phyloP scores from a whole-genome alignment of 2,113 vertebrate species.

The Bolborhynchus lineola region DNA sequence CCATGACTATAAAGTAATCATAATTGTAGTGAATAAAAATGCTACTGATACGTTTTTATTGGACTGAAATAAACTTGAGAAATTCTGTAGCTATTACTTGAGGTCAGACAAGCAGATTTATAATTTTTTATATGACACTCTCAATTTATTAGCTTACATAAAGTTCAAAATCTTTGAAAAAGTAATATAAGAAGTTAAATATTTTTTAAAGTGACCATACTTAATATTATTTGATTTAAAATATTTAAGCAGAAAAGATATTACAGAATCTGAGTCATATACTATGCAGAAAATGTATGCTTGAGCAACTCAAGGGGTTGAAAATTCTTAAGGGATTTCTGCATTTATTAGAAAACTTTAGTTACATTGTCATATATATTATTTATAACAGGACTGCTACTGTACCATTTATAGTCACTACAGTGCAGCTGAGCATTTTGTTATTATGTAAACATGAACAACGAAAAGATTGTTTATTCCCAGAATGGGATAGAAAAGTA shows the following conservation, averaged over 20 bases:
- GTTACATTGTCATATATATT: slow-evolving; percentile 19
- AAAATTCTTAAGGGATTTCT: not conserved
- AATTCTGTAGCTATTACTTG: not conserved
- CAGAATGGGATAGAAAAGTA: not conserved
- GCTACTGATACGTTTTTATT: not conserved
- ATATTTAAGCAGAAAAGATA: slow-evolving; percentile 4
- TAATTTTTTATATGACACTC: not conserved
- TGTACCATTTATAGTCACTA: not conserved
- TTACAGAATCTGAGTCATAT: not conserved
- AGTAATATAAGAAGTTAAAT: not conserved
- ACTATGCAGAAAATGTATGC: not conserved
- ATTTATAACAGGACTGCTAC: slow-evolving; percentile 45
- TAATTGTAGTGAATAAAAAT: not conserved
- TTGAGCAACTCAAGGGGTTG: not conserved
- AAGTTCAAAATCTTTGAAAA: slow-evolving; percentile 5
- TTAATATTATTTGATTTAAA: not conserved
- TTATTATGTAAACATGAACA: slow-evolving; percentile 61
- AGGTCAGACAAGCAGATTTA: not conserved
- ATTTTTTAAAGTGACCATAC: not conserved
- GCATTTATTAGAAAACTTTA: slow-evolving; percentile 32
- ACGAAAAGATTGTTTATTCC: slow-evolving; percentile 39
- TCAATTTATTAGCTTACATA: not conserved
- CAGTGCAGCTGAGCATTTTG: slow-evolving; percentile 43
- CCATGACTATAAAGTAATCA: not conserved
- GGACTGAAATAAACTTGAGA: not conserved